A percentile compares a stretch with the other conserved stretches of the same genome.
phyloP scores from a whole-genome alignment of 2,888 invertebrate genomes.

The Ceriagrion tenellum region DNA sequence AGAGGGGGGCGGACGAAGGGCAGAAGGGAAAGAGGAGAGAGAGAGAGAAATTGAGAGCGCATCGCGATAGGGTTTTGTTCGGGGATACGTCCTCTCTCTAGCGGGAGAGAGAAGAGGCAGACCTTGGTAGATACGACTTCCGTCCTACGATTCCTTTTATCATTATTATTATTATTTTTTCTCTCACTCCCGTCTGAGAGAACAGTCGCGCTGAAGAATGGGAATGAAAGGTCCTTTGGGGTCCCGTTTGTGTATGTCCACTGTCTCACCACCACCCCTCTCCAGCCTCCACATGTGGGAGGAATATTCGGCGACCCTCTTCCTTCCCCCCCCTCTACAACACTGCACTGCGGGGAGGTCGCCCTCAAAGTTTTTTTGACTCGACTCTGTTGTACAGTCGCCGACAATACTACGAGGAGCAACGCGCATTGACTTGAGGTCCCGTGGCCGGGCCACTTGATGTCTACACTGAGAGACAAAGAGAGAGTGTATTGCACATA shows the following conservation, averaged over 20 bases:
- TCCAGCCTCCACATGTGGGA: neutral
- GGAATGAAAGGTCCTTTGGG: constrained; percentile 13
- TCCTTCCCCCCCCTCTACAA: too few species aligned
- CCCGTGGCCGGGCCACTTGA: neutral
- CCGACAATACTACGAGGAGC: neutral
- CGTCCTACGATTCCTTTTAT: neutral
- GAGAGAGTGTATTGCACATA: neutral
- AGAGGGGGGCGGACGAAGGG: too few species aligned
- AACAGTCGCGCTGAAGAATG: neutral
- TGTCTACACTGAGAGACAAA: neutral
- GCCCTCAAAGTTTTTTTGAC: neutral
- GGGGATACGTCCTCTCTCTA: neutral
- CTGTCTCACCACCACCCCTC: too few species aligned
- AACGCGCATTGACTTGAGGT: neutral
- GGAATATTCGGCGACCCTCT: neutral
- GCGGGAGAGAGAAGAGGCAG: neutral
- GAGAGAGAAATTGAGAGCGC: neutral
- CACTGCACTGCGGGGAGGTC: constrained; percentile 1
- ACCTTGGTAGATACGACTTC: neutral
- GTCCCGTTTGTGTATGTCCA: neutral
- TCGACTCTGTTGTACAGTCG: neutral
- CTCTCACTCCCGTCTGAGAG: neutral
- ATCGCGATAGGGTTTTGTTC: constrained; percentile 11
- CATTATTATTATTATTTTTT: neutral
- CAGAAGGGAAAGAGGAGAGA: neutral